A percentile compares a stretch with the other conserved stretches of the same genome.
Evolutionary conservation across 2,888 invertebrate species (phyloP).

Genomic region (Venustoraphidia nigricollis): DNA sequence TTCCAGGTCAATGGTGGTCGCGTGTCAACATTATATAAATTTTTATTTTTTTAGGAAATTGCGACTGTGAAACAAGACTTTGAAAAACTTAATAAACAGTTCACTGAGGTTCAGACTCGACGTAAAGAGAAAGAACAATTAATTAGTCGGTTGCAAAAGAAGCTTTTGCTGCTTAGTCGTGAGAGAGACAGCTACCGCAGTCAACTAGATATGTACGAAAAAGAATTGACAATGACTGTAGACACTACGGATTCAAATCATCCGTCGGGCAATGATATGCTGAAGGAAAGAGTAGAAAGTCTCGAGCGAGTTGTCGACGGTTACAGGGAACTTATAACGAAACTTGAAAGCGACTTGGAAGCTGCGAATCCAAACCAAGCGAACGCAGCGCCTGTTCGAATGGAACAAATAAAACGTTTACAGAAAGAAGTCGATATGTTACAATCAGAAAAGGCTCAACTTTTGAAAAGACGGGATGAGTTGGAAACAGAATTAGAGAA

Average conservation of each 20-base stretch:
- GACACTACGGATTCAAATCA: conserved; percentile 19
- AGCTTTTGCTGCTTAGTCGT: conserved; percentile 44
- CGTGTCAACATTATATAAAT: too few species aligned
- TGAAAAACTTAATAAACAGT: conserved; percentile 44
- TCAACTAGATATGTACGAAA: conserved; percentile 68
- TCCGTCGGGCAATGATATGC: conserved; percentile 19
- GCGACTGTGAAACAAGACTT: conserved; percentile 37
- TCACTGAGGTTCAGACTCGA: conserved; percentile 40
- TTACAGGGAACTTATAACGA: conserved; percentile 54
- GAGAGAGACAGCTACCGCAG: conserved; percentile 71
- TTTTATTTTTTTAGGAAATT: conserved; percentile 30
- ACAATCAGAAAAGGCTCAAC: conserved; percentile 31
- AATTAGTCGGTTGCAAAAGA: conserved; percentile 55
- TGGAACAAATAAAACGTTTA: conserved; percentile 37
- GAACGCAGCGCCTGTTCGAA: conserved; percentile 24
- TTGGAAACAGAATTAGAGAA: conserved; percentile 8
- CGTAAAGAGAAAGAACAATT: conserved; percentile 54
- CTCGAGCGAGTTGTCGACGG: conserved; percentile 57
- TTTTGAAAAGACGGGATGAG: conserved; percentile 29
- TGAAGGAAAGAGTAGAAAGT: conserved; percentile 49
- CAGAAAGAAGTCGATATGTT: conserved; percentile 42
- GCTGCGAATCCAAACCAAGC: conserved; percentile 20
- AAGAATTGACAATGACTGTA: conserved; percentile 47
- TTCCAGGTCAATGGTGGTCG: too few species aligned
- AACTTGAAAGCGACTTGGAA: conserved; percentile 45